Conservation (phyloP, 2,888 invertebrate species). For the Pediacus dermestoides region DNA sequence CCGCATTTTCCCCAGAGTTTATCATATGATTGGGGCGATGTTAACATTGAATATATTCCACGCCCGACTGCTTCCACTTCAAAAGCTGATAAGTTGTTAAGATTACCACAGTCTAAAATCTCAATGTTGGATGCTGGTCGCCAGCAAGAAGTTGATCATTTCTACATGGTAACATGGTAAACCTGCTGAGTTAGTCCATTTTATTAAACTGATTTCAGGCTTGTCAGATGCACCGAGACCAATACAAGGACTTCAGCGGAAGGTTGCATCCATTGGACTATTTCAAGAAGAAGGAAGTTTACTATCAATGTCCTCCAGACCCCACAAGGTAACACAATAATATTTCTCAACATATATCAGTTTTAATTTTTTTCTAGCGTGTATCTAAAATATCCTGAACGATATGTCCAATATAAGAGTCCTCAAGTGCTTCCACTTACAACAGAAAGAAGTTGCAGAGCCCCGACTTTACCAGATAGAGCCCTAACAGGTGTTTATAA, state of each 20-base stretch:
- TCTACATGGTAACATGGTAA: slow-evolving; percentile 46
- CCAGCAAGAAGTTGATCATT: slow-evolving; percentile 50
- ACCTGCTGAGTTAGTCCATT: not conserved
- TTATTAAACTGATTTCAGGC: slow-evolving; percentile 45
- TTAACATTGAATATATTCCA: slow-evolving; percentile 44
- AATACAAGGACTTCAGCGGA: slow-evolving; percentile 59
- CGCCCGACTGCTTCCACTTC: slow-evolving; percentile 43
- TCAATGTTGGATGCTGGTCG: slow-evolving; percentile 46
- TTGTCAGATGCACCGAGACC: slow-evolving; percentile 59
- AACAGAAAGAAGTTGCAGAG: slow-evolving; percentile 51
- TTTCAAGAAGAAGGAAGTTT: slow-evolving; percentile 53
- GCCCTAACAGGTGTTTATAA: slow-evolving; percentile 57
- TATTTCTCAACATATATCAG: slow-evolving; percentile 3
- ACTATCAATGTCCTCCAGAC: slow-evolving; percentile 57
- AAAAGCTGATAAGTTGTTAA: slow-evolving; percentile 39
- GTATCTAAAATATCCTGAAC: slow-evolving; percentile 56
- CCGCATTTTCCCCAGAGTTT: slow-evolving; percentile 41
- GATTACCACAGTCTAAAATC: slow-evolving; percentile 42
- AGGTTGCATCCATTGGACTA: slow-evolving; percentile 57
- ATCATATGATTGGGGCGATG: slow-evolving; percentile 47
- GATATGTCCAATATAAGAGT: slow-evolving; percentile 58
- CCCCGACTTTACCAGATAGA: slow-evolving; percentile 56
- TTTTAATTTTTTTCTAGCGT: slow-evolving; percentile 44
- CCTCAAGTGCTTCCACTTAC: slow-evolving; percentile 56
- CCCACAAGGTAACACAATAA: slow-evolving; percentile 48